phyloP scores from a whole-genome alignment of 2,797 vertebrate species.

The Pogonophryne albipinna region DNA sequence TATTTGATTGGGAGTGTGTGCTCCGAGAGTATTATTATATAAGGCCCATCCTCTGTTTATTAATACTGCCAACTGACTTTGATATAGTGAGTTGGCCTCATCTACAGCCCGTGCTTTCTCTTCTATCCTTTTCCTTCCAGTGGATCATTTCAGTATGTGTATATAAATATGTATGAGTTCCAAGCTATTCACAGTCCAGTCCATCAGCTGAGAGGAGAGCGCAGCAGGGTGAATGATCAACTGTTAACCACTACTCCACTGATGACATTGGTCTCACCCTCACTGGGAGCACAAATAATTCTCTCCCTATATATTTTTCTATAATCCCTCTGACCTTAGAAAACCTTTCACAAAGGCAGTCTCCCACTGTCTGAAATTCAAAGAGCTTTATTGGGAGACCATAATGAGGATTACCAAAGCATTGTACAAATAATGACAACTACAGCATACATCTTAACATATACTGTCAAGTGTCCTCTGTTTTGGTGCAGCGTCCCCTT shows the following conservation, averaged over 20 bases:
- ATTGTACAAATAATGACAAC: too few species aligned
- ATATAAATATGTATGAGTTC: constrained; percentile 3
- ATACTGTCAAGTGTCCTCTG: too few species aligned
- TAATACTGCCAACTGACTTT: constrained; percentile 21
- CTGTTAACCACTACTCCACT: constrained; percentile 68
- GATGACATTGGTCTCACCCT: constrained; percentile 59
- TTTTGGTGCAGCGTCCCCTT: too few species aligned
- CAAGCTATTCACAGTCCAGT: constrained; percentile 38
- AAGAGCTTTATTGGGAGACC: too few species aligned
- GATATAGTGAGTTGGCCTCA: constrained; percentile 26
- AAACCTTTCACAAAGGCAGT: constrained; percentile 37
- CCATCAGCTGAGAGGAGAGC: constrained; percentile 51
- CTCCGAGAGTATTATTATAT: constrained; percentile 11
- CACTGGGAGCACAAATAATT: constrained; percentile 52
- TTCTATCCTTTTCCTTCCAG: constrained; percentile 15
- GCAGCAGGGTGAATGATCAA: constrained; percentile 66
- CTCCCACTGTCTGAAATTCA: too few species aligned
- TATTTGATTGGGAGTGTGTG: constrained; percentile 28
- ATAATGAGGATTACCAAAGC: too few species aligned
- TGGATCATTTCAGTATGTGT: constrained; percentile 29
- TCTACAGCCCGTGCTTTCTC: constrained; percentile 15
- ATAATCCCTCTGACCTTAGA: constrained; percentile 51
- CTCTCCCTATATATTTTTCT: constrained; percentile 52
- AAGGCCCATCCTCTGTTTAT: constrained; percentile 7
- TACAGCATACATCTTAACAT: too few species aligned